Percentiles rank a stretch among this genome's conserved stretches.
phyloP scores from a whole-genome alignment of 2,113 vertebrate genomes.

The Mustelus asterias region DNA sequence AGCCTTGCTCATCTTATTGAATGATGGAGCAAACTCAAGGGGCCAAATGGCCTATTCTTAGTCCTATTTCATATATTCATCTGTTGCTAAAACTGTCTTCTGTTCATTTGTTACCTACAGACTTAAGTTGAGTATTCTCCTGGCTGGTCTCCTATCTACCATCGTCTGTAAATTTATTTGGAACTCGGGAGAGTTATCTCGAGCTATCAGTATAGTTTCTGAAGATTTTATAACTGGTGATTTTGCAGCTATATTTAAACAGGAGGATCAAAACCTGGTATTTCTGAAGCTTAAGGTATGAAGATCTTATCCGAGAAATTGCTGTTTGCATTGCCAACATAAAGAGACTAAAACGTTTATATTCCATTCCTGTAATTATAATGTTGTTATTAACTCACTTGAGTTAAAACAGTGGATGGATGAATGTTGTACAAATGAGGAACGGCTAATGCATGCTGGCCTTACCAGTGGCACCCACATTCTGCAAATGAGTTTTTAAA shows the following conservation, averaged over 20 bases:
- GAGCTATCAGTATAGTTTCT: background rate
- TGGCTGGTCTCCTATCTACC: background rate
- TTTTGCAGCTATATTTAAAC: background rate
- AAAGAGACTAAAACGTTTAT: background rate
- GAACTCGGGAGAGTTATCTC: background rate
- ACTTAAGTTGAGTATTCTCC: background rate
- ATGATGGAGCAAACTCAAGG: too few species aligned
- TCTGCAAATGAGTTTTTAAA: too few species aligned
- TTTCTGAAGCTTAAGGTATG: background rate
- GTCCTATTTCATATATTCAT: too few species aligned
- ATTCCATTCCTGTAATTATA: background rate
- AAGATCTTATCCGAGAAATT: background rate
- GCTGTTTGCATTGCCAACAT: background rate
- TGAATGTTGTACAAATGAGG: background rate
- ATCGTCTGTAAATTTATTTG: background rate
- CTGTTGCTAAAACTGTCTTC: too few species aligned
- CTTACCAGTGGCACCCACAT: too few species aligned
- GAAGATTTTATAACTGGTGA: background rate
- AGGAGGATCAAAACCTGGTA: background rate
- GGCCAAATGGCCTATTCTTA: too few species aligned
- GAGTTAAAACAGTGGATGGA: background rate
- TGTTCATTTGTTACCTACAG: background rate
- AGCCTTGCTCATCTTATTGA: too few species aligned
- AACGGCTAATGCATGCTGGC: too few species aligned
- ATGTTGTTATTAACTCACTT: background rate